Percentiles rank a stretch among this genome's conserved stretches.
Evolutionary conservation across 2,113 vertebrate species (phyloP).

Genomic region (Amazona vittata): DNA sequence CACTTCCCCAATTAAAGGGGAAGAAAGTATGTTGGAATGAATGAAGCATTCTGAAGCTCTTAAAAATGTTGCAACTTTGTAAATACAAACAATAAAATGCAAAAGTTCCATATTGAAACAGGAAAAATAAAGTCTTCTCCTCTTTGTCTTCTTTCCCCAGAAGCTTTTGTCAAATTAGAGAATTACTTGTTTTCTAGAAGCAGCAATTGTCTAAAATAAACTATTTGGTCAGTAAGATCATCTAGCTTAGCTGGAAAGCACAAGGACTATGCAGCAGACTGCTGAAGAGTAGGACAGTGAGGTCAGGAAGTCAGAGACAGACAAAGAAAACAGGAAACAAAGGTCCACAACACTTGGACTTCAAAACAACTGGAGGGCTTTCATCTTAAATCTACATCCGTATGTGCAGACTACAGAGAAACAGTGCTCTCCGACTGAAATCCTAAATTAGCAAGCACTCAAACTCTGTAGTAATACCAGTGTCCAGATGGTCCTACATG

Average conservation of each 20-base stretch:
- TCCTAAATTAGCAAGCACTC: not conserved
- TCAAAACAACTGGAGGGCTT: not conserved
- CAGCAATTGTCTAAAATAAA: not conserved
- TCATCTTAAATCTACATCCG: not conserved
- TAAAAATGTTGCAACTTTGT: not conserved
- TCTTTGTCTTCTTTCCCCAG: not conserved
- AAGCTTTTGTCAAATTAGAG: not conserved
- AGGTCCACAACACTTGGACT: not conserved
- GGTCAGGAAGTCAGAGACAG: not conserved
- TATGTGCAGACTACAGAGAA: not conserved
- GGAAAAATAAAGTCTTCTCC: not conserved
- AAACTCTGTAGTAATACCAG: not conserved
- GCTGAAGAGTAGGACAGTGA: not conserved
- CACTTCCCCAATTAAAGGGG: not conserved
- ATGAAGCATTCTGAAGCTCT: not conserved
- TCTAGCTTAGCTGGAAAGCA: not conserved
- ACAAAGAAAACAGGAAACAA: not conserved
- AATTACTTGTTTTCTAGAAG: not conserved
- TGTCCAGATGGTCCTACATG: not conserved
- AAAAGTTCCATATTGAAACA: not conserved
- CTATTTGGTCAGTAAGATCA: not conserved
- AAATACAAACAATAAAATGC: not conserved
- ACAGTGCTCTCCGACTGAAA: not conserved
- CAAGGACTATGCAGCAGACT: not conserved
- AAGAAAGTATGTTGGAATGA: not conserved